These are phyloP conservation scores for Ophthalmolycus amberensis DNA, from an alignment of 2,113 vertebrate genomes.

Conservation along the genomic window DNA sequence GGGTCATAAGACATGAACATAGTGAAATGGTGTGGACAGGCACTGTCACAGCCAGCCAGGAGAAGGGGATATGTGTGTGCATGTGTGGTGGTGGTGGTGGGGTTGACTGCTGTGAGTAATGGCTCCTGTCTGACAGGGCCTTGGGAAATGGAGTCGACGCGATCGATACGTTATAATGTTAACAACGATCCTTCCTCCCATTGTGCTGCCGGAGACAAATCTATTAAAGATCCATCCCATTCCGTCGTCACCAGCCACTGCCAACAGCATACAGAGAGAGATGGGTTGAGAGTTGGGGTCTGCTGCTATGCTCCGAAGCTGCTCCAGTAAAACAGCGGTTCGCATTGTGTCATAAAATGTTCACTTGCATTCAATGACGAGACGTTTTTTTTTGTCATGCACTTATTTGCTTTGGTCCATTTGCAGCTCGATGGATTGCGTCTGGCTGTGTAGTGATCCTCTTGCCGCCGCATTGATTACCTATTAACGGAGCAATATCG, in stretches of 20 bases:
- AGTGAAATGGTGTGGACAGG: constrained; percentile 49
- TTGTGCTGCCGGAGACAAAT: constrained; percentile 79
- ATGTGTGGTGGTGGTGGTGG: constrained; percentile 20
- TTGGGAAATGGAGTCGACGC: constrained; percentile 76
- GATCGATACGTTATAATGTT: constrained; percentile 85
- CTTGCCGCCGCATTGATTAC: constrained; percentile 52
- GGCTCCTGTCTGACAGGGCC: constrained; percentile 74
- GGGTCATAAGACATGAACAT: constrained; percentile 56
- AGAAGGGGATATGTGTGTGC: constrained; percentile 23
- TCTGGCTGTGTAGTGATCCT: constrained; percentile 51
- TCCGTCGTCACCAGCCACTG: constrained; percentile 62
- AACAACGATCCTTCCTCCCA: constrained; percentile 81
- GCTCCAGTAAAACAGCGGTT: constrained; percentile 22
- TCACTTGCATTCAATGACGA: constrained; percentile 34
- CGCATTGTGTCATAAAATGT: constrained; percentile 42
- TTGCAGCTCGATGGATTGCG: constrained; percentile 54
- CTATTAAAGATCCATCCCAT: constrained; percentile 80
- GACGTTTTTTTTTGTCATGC: constrained; percentile 6
- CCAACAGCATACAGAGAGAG: constrained; percentile 47
- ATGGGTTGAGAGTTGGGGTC: background rate
- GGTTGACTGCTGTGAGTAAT: constrained; percentile 81
- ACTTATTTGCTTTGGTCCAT: constrained; percentile 60
- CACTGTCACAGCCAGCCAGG: constrained; percentile 54
- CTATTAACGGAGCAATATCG: constrained; percentile 66
- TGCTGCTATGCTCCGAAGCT: background rate